Conservation (phyloP, 2,113 vertebrate species). For the Gallinago jamesoni region DNA sequence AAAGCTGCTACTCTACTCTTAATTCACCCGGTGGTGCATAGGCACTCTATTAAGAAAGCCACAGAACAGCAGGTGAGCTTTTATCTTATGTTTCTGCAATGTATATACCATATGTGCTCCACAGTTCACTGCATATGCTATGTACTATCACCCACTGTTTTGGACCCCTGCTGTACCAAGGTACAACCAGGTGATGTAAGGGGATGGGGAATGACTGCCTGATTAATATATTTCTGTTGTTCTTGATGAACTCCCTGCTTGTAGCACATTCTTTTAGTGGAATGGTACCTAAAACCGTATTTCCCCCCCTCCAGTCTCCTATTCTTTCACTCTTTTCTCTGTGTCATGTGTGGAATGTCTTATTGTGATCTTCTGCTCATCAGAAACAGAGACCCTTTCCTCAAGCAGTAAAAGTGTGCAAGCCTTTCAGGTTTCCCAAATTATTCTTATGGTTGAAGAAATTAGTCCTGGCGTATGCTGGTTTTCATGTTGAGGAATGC, state of each 20-base stretch:
- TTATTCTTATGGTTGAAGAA: rapidly evolving
- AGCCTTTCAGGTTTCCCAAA: neutral
- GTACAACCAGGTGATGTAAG: conserved; percentile 34
- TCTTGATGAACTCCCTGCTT: neutral
- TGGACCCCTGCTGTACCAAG: conserved; percentile 46
- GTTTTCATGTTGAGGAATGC: neutral
- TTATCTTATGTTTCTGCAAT: conserved; percentile 60
- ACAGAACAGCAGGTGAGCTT: conserved; percentile 68
- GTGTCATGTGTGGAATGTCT: neutral
- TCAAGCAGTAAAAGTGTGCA: neutral
- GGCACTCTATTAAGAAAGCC: conserved; percentile 66
- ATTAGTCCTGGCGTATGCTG: neutral
- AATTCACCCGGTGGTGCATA: conserved; percentile 20
- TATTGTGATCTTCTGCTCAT: neutral
- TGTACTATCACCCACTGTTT: conserved; percentile 40
- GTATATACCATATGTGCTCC: conserved; percentile 54
- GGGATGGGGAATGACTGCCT: conserved; percentile 40
- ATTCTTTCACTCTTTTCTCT: neutral
- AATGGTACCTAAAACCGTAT: neutral
- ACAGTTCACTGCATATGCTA: conserved; percentile 46
- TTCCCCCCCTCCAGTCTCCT: neutral
- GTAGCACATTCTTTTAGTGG: conserved; percentile 21
- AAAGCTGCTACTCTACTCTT: conserved; percentile 26
- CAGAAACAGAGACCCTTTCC: neutral
- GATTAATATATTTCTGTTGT: conserved; percentile 48